Evolutionary conservation across 2,888 invertebrate species (phyloP).

Genomic region (Synanthedon vespiformis): DNA sequence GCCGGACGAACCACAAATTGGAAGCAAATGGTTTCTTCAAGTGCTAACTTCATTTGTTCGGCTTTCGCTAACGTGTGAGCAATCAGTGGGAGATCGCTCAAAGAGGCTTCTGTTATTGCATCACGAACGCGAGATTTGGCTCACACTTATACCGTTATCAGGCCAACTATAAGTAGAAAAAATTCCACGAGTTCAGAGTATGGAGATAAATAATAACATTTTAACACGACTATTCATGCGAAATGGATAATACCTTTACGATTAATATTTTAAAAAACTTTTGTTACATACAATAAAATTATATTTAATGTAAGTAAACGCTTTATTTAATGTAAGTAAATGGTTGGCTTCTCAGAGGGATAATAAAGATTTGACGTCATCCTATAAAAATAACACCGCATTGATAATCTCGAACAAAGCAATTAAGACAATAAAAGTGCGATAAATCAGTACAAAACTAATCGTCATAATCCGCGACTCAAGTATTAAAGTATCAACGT

Average conservation of each 20-base stretch:
- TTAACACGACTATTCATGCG: slow-evolving; percentile 1
- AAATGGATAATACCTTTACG: too few relatives aligned
- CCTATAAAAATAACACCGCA: neutral
- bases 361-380: neutral
- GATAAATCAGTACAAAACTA: neutral
- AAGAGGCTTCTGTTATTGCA: slow-evolving; percentile 31
- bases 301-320: too few relatives aligned
- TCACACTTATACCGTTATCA: slow-evolving; percentile 33
- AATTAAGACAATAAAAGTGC: neutral
- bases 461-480: neutral
- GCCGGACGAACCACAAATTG: slow-evolving; percentile 58
- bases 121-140: slow-evolving; percentile 30
- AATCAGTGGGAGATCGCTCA: slow-evolving; percentile 28
- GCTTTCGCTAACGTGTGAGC: slow-evolving; percentile 67
- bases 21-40: slow-evolving; percentile 54
- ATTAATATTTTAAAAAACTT: too few relatives aligned
- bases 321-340: too few relatives aligned
- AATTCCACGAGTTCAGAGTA: slow-evolving; percentile 3
- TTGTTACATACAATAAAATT: too few relatives aligned
- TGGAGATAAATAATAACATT: neutral
- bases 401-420: neutral
- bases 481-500: neutral
- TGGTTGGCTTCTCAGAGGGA: too few relatives aligned
- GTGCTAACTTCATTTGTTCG: slow-evolving; percentile 67
- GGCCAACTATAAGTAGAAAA: slow-evolving; percentile 4